Conservation (phyloP, 2,113 vertebrate species). For the Himantopus leucocephalus region DNA sequence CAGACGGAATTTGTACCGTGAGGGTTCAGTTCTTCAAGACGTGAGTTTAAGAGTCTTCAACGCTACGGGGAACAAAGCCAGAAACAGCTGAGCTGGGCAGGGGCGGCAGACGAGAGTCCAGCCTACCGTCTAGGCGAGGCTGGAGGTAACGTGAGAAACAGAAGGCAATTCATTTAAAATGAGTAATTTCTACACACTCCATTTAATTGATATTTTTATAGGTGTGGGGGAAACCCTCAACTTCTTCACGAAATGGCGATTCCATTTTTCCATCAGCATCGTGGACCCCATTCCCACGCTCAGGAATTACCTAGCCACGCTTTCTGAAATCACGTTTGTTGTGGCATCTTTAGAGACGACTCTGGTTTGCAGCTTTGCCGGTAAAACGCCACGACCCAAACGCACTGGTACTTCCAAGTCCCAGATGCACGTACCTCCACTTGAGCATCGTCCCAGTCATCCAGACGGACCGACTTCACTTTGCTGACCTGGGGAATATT, state of each 20-base stretch:
- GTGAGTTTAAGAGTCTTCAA: neutral
- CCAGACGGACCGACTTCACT: conserved; percentile 89
- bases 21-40: neutral
- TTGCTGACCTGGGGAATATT: conserved; percentile 90
- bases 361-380: neutral
- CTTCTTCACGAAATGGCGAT: rapidly evolving
- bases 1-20: neutral
- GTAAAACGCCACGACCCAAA: neutral
- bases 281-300: rapidly evolving
- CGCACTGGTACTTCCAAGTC: neutral
- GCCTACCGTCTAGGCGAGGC: neutral
- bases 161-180: neutral
- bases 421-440: conserved; percentile 78
- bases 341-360: neutral
- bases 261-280: neutral
- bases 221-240: neutral
- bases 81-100: neutral
- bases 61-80: neutral
- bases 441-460: conserved; percentile 89
- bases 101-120: neutral
- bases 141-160: neutral
- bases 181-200: neutral
- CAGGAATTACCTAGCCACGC: rapidly evolving
- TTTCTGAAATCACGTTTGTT: rapidly evolving
- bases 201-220: neutral